Conservation (phyloP, 2,888 invertebrate species). For the Beris chalybata region DNA sequence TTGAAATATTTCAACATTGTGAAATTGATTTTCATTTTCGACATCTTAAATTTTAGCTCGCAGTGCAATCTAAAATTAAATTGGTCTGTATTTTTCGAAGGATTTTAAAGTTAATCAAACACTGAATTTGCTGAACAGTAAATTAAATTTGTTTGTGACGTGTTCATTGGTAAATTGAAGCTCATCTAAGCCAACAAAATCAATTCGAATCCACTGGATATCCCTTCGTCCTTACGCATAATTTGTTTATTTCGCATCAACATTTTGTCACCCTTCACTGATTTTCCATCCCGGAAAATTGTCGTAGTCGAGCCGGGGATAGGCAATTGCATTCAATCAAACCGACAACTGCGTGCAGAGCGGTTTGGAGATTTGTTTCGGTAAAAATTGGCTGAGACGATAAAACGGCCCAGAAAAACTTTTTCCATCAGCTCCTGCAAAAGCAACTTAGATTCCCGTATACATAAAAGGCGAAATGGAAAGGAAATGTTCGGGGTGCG, state of each 20-base stretch:
- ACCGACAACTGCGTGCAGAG: conserved; percentile 36
- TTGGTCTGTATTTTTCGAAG: no score
- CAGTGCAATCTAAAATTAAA: no score
- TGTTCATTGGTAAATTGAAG: no score
- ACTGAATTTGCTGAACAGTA: no score
- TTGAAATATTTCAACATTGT: no score
- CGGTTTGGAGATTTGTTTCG: conserved; percentile 39
- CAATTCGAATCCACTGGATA: no score
- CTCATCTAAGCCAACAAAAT: no score
- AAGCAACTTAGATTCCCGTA: conserved; percentile 5
- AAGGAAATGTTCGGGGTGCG: background rate
- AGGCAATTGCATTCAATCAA: conserved; percentile 40
- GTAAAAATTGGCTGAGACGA: conserved; percentile 41
- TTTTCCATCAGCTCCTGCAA: conserved; percentile 36
- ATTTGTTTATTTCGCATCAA: conserved; percentile 26
- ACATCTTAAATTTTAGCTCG: no score
- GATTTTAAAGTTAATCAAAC: no score
- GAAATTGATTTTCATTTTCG: no score
- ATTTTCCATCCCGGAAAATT: conserved; percentile 20
- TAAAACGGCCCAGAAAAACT: conserved; percentile 39
- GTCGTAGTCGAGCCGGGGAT: conserved; percentile 20
- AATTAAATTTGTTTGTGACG: no score
- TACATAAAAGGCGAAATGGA: conserved; percentile 11
- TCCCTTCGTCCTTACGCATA: conserved; percentile 7
- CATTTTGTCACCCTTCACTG: conserved; percentile 31